Evolutionary conservation across 2,113 vertebrate genomes (phyloP), one percentile per base, ranked within the genome.

Genomic region (Perognathus longimembris): DNA sequence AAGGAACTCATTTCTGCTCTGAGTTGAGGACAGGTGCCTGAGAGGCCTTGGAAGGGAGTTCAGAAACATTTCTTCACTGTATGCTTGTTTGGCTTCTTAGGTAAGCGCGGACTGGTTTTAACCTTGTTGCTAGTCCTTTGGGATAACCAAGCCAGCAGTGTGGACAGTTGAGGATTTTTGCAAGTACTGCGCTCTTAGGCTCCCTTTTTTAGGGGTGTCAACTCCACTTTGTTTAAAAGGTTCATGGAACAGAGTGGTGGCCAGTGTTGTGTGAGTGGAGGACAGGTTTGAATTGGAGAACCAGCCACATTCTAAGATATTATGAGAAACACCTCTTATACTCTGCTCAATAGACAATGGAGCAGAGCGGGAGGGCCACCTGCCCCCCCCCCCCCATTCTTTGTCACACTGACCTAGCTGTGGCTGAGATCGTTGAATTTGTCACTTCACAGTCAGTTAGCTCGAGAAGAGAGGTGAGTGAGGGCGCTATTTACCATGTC

Each of bases 221-320:
- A 40, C n/a, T 30, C 28, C 67, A 64, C 10, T 73, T 54, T 77
- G 28, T 91, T 22, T 34, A 34, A 34, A 69, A 61, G 77, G 78
- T 28, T 28, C 10, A 0, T 30, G 36, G 79, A 54, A 38, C 77
- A 54, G 18, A 87, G 14, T 82, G 61, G 36, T 28, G n/a, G 18
- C 70, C 69, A 88, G 64, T 85, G 59, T 90, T 92, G 54, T 85
- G 40, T 84, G 57, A 70, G 40, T n/a, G 38, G 10, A 84, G 26
- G 32, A 70, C 9, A 20, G 63, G 61, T 93, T 28, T 86, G 67
- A 91, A 66, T 78, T 83, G 32, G 89, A 85, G 57, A 84, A 32
- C 22, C 28, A 34, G 20, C 73, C 30, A 61, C 61, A 36, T 76
- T n/a, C n/a, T n/a, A n/a, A n/a, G 57, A 17, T 82, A 22, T 71